Base-by-base conservation (phyloP, 2,888 invertebrate species). In the Tortrix viridana region DNA sequence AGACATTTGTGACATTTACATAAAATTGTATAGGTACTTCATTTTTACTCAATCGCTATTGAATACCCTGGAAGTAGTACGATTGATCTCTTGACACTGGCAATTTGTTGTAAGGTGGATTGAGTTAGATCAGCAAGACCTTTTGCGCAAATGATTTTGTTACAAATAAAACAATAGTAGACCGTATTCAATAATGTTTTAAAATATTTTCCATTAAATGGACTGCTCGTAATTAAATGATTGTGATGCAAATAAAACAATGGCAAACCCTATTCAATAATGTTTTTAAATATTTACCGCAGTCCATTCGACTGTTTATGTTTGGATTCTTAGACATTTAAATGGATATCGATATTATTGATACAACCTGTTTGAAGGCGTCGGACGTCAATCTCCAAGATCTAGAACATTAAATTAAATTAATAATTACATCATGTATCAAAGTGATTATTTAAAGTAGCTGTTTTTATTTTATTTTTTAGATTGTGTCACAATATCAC, bases 81-180 rank as follows among this genome's bases (percentile, higher is more conserved):
- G 69, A 70, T 72, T 76, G 76, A 78, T 74, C 79, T 74, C 71
- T 62, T 78, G 79, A 84, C 76, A 70, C 67, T 65, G 63, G 64
- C 74, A 73, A 80, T 81, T 79, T 73, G 65, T 62, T 66, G 56
- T 66, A 59, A 50, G 44, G 57, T 60, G 56, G 61, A 72, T 71
- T 70, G 32, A 69, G 69, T 72, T 66, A 62, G 63, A 66, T 64
- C 67, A 69, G 76, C 67, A 56, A n/a, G 59, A 49, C 65, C 61
- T 61, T 43, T 5, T 16, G 5, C 2, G n/a, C 3, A 26, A 14
- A 6, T 23, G 3, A 12, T 16, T 38, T 2, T 12, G 5, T 14
- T 18, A 50, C 37, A 19, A 18, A 37, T 18, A 7, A 18, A 12
- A 22, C 14, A 37, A 14, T 19, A 19, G 26, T 32, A 2, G 16